These are phyloP conservation scores for Xiphorhynchus elegans DNA, from an alignment of 2,113 vertebrate genomes.

Conservation along the genomic window DNA sequence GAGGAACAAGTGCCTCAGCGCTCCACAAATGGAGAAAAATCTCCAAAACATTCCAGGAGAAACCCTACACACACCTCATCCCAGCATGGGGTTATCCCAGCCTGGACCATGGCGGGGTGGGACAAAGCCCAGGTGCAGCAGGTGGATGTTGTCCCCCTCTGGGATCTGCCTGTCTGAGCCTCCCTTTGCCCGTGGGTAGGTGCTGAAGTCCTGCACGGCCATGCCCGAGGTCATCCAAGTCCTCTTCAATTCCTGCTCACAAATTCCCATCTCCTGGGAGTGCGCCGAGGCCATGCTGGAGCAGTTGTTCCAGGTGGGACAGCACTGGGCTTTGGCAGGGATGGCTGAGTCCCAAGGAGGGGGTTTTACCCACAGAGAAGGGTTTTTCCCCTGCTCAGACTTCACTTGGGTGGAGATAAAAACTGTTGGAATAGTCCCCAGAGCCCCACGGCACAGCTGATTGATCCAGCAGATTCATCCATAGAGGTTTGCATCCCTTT, in stretches of 20 bases:
- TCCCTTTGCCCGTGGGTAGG: not conserved
- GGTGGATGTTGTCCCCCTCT: rapidly evolving
- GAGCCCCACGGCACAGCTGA: rapidly evolving
- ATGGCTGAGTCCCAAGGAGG: rapidly evolving
- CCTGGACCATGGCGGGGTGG: rapidly evolving
- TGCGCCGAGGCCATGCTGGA: slow-evolving; percentile 65
- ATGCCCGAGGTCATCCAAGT: slow-evolving; percentile 69
- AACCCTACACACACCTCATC: rapidly evolving
- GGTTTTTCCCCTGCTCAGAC: not conserved
- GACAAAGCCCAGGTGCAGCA: not conserved
- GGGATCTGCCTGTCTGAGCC: not conserved
- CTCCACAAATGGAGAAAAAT: not conserved
- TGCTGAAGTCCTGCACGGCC: slow-evolving; percentile 64
- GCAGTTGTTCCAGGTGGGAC: slow-evolving; percentile 69
- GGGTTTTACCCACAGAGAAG: not conserved
- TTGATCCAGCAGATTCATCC: too few relatives aligned
- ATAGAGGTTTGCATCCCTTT: not conserved
- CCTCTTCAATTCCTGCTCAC: slow-evolving; percentile 76
- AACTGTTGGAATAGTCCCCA: not conserved
- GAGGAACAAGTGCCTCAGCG: not conserved
- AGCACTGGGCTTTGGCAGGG: rapidly evolving
- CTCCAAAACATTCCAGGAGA: rapidly evolving
- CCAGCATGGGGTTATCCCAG: rapidly evolving
- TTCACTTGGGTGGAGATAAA: not conserved
- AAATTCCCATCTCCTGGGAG: slow-evolving; percentile 60